Base-by-base conservation (phyloP, 2,113 vertebrate genomes). In the Tylochromis polylepis region DNA sequence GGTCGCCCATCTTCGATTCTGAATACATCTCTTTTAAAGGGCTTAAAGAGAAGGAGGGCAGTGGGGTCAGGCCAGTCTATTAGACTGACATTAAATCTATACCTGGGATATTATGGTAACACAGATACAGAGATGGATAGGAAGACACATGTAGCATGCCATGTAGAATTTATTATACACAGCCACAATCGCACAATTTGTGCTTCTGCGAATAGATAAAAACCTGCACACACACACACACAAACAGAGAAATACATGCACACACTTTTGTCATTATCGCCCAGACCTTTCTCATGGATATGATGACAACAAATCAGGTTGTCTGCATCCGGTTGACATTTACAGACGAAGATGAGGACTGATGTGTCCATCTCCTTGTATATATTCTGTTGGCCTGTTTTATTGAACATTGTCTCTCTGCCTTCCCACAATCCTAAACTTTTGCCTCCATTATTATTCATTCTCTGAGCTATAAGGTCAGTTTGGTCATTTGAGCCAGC, bases 51-150 rank as follows among this genome's bases (percentile, higher is more conserved):
- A 90, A 38, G 36, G 38, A 60, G 89, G 89, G 81, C 70, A 55
- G 77, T 1, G n/a, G 83, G 94, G 94, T 93, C 91, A 88, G 79
- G 81, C 89, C 93, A 92, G 89, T 96, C 94, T 91, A 93, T 96
- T 95, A 95, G 82, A 81, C 0, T 96, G 11, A 96, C 96, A 91
- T 94, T 93, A 96, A 96, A 96, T 96, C 96, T 75, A 96, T 97
- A 96, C 36, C 90, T 90, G 92, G 93, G 94, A 95, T 96, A 95
- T 92, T 93, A 85, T 86, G 85, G 82, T 2, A 87, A 89, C 85
- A 83, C 89, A 78, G 75, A 91, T 81, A 87, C 87, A 88, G 56
- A 91, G 0, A 92, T 87, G 43, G 90, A 93, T 91, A 82, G 90
- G 89, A 41, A 36, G 85, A 55, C 55, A 67, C 22, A 81, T 58